A percentile compares a stretch with the other conserved stretches of the same genome.
These are phyloP conservation scores for Emmelina monodactyla DNA, from an alignment of 2,888 invertebrate genomes.

Conservation along the genomic window DNA sequence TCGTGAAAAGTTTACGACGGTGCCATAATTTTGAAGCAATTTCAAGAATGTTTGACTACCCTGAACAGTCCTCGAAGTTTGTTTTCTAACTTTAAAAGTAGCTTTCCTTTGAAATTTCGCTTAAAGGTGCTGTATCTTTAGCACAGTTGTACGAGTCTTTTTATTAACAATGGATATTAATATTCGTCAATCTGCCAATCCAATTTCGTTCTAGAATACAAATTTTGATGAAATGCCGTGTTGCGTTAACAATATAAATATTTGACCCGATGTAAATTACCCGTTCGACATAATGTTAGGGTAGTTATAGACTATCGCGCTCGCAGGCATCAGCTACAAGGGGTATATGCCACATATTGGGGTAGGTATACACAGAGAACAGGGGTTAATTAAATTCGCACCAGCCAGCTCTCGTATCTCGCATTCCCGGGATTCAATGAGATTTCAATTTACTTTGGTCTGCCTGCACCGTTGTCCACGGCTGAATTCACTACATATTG, in stretches of 20 bases:
- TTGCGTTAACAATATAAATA: no score
- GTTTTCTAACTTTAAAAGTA: constrained; percentile 30
- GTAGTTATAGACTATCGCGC: no score
- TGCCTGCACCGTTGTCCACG: constrained; percentile 32
- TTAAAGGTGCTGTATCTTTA: constrained; percentile 25
- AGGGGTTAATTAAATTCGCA: constrained; percentile 66
- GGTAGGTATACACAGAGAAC: no score
- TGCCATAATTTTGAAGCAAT: constrained; percentile 57
- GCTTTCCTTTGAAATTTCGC: constrained; percentile 38
- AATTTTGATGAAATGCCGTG: no score
- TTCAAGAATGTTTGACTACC: constrained; percentile 56
- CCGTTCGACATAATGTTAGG: background rate
- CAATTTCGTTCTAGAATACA: no score
- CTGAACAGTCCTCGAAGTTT: constrained; percentile 38
- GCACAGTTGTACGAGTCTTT: no score
- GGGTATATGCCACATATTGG: no score
- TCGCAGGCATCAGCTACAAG: no score
- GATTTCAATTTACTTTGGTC: constrained; percentile 63
- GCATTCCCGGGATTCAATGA: constrained; percentile 63
- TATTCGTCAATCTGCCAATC: no score
- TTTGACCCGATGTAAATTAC: constrained; percentile 1
- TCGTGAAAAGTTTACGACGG: constrained; percentile 53
- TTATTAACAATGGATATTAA: no score
- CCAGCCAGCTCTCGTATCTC: constrained; percentile 54
- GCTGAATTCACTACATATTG: constrained; percentile 33